phyloP scores from a whole-genome alignment of 2,888 invertebrate species.

The Nomada lathburiana region DNA sequence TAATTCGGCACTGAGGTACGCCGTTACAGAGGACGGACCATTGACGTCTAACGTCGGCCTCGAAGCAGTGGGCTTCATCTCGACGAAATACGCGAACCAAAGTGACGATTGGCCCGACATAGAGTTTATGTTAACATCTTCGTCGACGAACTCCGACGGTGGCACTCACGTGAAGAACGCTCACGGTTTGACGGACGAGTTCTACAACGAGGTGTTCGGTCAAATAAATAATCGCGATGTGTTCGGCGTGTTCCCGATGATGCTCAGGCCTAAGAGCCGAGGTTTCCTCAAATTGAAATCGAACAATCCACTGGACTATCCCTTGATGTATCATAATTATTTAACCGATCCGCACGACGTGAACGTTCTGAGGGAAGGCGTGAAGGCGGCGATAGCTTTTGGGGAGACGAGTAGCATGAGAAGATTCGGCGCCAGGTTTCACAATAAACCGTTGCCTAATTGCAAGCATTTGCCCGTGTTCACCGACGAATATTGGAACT shows the following conservation, averaged over 20 bases:
- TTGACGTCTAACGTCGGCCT: conserved; percentile 94
- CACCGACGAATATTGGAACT: conserved; percentile 95
- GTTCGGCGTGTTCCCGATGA: conserved; percentile 94
- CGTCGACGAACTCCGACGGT: conserved; percentile 93
- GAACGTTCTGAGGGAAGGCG: conserved; percentile 92
- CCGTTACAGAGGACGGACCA: conserved; percentile 94
- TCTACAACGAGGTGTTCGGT: conserved; percentile 91
- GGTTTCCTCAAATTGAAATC: conserved; percentile 91
- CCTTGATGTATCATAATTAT: conserved; percentile 96
- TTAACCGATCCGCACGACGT: conserved; percentile 94
- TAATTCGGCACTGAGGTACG: conserved; percentile 93
- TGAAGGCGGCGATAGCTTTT: conserved; percentile 93
- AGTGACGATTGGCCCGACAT: conserved; percentile 96
- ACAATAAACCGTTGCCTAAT: conserved; percentile 91
- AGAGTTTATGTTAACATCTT: conserved; percentile 94
- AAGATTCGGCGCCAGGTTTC: conserved; percentile 91
- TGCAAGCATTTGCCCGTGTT: conserved; percentile 91
- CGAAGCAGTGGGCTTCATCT: conserved; percentile 94
- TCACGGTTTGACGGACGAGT: conserved; percentile 92
- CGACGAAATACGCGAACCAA: conserved; percentile 94
- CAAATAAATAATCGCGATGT: conserved; percentile 91
- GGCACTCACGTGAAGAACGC: conserved; percentile 92
- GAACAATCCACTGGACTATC: conserved; percentile 90
- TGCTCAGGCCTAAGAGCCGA: conserved; percentile 94
- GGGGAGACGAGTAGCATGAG: conserved; percentile 92